Evolutionary conservation across 2,888 invertebrate species (phyloP).

Genomic region (Selenia dentaria): DNA sequence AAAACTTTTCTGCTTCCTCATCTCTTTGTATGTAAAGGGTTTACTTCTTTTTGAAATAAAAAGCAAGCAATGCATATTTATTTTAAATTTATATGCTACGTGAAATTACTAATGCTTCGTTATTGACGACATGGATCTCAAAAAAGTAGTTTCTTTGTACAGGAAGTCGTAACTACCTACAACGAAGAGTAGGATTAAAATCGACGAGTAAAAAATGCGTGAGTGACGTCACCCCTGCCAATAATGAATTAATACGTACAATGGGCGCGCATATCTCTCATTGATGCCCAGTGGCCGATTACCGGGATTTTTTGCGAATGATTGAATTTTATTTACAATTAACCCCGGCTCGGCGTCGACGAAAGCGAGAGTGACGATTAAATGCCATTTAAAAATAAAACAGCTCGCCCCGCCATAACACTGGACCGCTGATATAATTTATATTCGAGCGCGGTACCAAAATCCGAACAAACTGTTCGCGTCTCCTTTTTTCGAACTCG

Average conservation of each 20-base stretch:
- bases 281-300: slow-evolving; percentile 75
- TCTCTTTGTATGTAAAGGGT: too few relatives aligned
- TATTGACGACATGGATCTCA: too few relatives aligned
- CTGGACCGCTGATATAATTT: slow-evolving; percentile 55
- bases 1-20: too few relatives aligned
- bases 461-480: neutral
- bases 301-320: slow-evolving; percentile 80
- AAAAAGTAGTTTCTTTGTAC: too few relatives aligned
- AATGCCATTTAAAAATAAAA: slow-evolving; percentile 84
- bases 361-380: slow-evolving; percentile 82
- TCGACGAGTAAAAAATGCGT: slow-evolving; percentile 14
- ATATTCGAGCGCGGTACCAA: slow-evolving; percentile 35
- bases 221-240: slow-evolving; percentile 41
- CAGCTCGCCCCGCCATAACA: slow-evolving; percentile 68
- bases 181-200: neutral
- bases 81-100: too few relatives aligned
- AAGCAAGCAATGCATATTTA: too few relatives aligned
- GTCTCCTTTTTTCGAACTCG: neutral
- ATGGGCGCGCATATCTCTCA: slow-evolving; percentile 62
- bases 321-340: slow-evolving; percentile 85
- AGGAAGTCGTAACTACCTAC: too few relatives aligned
- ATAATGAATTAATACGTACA: slow-evolving; percentile 49
- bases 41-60: too few relatives aligned
- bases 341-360: slow-evolving; percentile 67
- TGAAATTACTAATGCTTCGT: too few relatives aligned